These are phyloP conservation scores for Belgica antarctica DNA, from an alignment of 2,888 invertebrate genomes.

Conservation along the genomic window DNA sequence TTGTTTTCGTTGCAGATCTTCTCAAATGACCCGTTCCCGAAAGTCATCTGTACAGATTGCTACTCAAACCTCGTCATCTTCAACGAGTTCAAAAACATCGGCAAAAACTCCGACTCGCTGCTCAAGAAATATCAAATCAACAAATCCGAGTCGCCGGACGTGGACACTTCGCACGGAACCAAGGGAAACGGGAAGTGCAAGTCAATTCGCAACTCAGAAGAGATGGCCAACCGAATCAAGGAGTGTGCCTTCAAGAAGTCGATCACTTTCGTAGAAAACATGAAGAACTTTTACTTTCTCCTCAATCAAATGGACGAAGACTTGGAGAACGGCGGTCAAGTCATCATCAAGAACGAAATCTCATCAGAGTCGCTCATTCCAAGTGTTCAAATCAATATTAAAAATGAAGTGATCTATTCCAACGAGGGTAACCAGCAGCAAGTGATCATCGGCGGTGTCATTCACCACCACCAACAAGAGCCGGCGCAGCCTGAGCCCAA, in stretches of 20 bases:
- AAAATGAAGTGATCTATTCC: constrained; percentile 42
- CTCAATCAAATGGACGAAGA: constrained; percentile 39
- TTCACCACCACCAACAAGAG: constrained; percentile 9
- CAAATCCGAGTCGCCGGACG: constrained; percentile 25
- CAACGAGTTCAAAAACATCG: constrained; percentile 34
- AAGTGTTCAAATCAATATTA: constrained; percentile 39
- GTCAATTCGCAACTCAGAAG: constrained; percentile 34
- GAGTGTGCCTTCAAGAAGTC: constrained; percentile 38
- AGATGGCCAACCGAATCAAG: constrained; percentile 39
- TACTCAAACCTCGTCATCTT: constrained; percentile 41
- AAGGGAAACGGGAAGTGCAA: constrained; percentile 42
- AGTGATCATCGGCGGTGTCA: constrained; percentile 28
- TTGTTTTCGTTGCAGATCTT: constrained; percentile 38
- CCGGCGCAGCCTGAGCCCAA: constrained; percentile 17
- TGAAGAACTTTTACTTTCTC: constrained; percentile 42
- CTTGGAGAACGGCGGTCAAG: constrained; percentile 7
- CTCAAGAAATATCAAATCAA: constrained; percentile 41
- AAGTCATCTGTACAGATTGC: constrained; percentile 40
- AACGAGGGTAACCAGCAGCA: constrained; percentile 30
- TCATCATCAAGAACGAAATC: constrained; percentile 38
- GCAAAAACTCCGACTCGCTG: constrained; percentile 19
- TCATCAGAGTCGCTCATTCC: constrained; percentile 34
- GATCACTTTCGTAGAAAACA: constrained; percentile 39
- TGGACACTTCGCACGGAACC: neutral
- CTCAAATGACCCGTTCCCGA: constrained; percentile 33